Percentiles rank a stretch among this genome's conserved stretches.
Evolutionary conservation across 2,113 vertebrate genomes (phyloP).

Genomic region (Ramphastos sulfuratus): DNA sequence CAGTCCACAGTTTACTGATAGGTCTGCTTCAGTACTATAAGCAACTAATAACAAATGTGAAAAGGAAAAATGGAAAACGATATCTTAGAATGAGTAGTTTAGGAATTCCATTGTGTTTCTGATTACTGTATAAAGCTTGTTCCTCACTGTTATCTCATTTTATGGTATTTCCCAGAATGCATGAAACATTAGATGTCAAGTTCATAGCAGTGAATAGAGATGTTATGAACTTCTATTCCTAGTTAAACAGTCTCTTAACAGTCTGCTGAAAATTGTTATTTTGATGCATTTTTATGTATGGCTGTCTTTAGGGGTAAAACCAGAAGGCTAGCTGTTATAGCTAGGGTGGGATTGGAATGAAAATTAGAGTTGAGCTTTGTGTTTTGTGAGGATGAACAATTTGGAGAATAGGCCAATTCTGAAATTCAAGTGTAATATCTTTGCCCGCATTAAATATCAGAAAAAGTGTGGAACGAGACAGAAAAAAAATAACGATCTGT

Average conservation of each 20-base stretch:
- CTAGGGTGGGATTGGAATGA: slow-evolving; percentile 1
- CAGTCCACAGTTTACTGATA: not conserved
- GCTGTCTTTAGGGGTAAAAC: slow-evolving; percentile 7
- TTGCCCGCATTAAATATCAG: not conserved
- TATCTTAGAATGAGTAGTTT: not conserved
- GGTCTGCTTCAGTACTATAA: not conserved
- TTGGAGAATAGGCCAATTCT: slow-evolving; percentile 47
- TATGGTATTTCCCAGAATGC: slow-evolving; percentile 10
- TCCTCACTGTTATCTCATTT: not conserved
- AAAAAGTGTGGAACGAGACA: not conserved
- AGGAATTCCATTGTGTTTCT: not conserved
- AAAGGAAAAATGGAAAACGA: not conserved
- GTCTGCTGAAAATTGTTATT: slow-evolving; percentile 57
- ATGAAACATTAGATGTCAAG: not conserved
- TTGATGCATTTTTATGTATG: slow-evolving; percentile 43
- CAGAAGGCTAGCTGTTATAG: not conserved
- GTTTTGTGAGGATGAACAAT: slow-evolving; percentile 25
- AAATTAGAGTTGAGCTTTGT: slow-evolving; percentile 33
- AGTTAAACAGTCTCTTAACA: slow-evolving; percentile 37
- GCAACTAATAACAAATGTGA: not conserved
- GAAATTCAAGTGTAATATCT: slow-evolving; percentile 18
- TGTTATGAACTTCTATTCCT: slow-evolving; percentile 29
- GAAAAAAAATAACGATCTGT: not conserved
- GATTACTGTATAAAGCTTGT: not conserved
- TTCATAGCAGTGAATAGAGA: slow-evolving; percentile 32